Evolutionary conservation across 2,113 vertebrate species (phyloP).

Genomic region (Coptodon rendalli): DNA sequence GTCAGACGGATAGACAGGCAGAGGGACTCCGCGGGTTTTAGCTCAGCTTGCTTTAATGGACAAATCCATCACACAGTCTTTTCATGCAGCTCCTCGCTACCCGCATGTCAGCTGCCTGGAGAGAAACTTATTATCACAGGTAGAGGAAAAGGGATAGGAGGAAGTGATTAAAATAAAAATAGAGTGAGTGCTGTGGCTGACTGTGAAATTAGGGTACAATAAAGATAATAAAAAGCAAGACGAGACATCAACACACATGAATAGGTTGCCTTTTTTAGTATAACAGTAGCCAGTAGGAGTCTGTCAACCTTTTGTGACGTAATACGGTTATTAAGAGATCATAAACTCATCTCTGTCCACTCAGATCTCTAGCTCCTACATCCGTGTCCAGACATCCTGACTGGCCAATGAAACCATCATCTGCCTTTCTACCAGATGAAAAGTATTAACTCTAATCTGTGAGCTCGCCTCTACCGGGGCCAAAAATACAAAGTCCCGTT

Average conservation of each 20-base stretch:
- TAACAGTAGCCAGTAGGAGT: neutral
- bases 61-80: conserved; percentile 38
- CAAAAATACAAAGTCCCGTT: conserved; percentile 5
- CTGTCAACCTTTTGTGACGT: neutral
- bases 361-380: neutral
- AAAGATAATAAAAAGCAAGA: neutral
- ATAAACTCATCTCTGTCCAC: neutral
- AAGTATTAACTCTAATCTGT: conserved; percentile 52
- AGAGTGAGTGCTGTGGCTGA: neutral
- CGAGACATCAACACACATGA: neutral
- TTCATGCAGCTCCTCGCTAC: conserved; percentile 12
- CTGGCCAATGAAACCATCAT: conserved; percentile 27
- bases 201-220: neutral
- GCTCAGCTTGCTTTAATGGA: conserved; percentile 39
- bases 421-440: conserved; percentile 39
- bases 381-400: conserved; percentile 2
- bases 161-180: conserved; percentile 10
- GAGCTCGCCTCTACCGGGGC: neutral
- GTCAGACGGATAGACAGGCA: neutral
- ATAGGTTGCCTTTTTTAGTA: neutral
- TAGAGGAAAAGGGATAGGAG: neutral
- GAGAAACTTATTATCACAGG: conserved; percentile 37
- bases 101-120: conserved; percentile 14
- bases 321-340: neutral
- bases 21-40: conserved; percentile 16